Evolutionary conservation across 2,888 invertebrate genomes (phyloP).

Genomic region (Lottia scabra): DNA sequence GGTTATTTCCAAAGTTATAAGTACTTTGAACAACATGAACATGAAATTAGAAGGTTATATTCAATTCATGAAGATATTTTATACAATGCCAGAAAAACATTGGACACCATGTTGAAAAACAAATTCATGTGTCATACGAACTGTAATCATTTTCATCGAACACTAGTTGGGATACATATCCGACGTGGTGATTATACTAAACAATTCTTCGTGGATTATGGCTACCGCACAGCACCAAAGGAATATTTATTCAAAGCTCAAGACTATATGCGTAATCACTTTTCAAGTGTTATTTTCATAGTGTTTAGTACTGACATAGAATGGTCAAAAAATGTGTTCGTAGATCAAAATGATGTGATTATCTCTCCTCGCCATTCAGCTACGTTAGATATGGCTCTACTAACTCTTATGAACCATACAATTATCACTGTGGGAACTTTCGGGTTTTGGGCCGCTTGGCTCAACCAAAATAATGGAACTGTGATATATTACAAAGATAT

Average conservation of each 20-base stretch:
- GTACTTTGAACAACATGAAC: neutral
- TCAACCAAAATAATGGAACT: neutral
- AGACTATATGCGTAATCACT: neutral
- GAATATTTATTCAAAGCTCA: neutral
- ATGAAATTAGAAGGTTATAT: neutral
- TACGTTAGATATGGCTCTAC: neutral
- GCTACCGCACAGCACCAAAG: neutral
- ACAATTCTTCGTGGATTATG: neutral
- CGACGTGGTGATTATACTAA: neutral
- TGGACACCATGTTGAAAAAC: neutral
- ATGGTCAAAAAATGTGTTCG: neutral
- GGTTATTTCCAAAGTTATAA: neutral
- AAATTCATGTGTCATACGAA: neutral
- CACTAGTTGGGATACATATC: neutral
- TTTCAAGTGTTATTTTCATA: neutral
- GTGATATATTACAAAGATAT: neutral
- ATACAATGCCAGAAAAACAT: neutral
- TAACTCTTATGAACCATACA: neutral
- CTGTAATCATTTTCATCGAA: neutral
- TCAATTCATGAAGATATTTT: neutral
- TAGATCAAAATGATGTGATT: neutral
- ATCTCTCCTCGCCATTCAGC: neutral
- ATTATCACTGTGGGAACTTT: neutral
- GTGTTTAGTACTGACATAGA: neutral
- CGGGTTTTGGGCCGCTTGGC: neutral